Base-by-base conservation (phyloP, 2,888 invertebrate species). In the Cancer borealis region DNA sequence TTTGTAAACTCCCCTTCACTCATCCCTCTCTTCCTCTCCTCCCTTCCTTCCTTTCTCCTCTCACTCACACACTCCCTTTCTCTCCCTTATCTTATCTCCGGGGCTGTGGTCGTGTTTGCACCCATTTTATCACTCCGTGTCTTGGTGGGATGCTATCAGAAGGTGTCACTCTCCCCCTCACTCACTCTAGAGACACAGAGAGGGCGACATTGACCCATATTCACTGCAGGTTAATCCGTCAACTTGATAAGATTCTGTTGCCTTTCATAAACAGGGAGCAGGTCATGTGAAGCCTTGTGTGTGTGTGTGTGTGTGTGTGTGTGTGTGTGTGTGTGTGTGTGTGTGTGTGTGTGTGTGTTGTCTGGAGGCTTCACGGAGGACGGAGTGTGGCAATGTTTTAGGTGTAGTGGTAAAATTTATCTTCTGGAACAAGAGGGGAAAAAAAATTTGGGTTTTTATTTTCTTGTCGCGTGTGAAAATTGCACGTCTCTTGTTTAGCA, bases 321-420 rank as follows among this genome's bases (percentile, higher is more conserved):
- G 88, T 88, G 88, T 39, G 88, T 30, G 39, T 88, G 88, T 39
- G 88, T 88, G 39, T 88, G 88, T 39, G 88, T 88, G 88, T 88
- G 84, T 79, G 84, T 79, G n/a, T n/a, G 88, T 30, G 88, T 26
- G 39, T 88, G 88, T 39, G 88, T 88, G 88, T 88, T 60, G 60
- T 60, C 21, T 21, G 60, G 6, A n/a, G 8, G 26, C 73, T 73
- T 73, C 60, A 73, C 73, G 73, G 21, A 73, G 60, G 60, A 66
- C n/a, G 5, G 73, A 73, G 26, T 73, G 26, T 0, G 26, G 8
- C 8, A n/a, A 6, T 30, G 39, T 84, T 30, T 84, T 17, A 84
- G 12, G 84, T 39, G 39, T 21, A 4, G 30, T 39, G 12, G 39
- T 84, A 84, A 84, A 30, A 30, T 39, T 14, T 39, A 84, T 84